These are phyloP conservation scores for Lordiphosa clarofinis DNA, from an alignment of 1,140 invertebrate species.

Conservation along the genomic window DNA sequence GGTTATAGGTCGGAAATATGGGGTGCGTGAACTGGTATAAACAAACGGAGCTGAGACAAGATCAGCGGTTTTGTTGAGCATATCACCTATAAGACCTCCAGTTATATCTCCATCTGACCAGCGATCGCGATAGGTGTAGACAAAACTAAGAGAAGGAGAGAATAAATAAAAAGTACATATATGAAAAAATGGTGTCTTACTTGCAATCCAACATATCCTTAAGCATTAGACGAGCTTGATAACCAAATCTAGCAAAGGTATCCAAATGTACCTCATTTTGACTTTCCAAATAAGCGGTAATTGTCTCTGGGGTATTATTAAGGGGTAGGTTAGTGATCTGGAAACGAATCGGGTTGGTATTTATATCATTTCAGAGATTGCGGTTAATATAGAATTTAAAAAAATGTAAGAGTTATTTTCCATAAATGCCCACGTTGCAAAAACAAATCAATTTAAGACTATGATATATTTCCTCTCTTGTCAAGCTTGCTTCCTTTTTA, in stretches of 20 bases:
- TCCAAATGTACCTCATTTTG: conserved; percentile 32
- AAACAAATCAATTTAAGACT: too few relatives aligned
- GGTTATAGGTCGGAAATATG: conserved; percentile 28
- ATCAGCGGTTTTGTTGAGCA: conserved; percentile 46
- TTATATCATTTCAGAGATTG: too few relatives aligned
- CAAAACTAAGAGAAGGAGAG: conserved; percentile 24
- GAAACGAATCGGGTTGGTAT: too few relatives aligned
- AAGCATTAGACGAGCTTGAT: conserved; percentile 31
- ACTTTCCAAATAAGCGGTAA: conserved; percentile 33
- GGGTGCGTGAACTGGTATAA: conserved; percentile 25
- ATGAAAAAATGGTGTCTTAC: conserved; percentile 3
- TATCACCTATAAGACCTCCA: conserved; percentile 58
- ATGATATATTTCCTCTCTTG: too few relatives aligned
- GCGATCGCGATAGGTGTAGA: conserved; percentile 47
- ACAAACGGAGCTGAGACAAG: conserved; percentile 40
- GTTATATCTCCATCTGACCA: conserved; percentile 54
- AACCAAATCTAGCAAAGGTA: conserved; percentile 38
- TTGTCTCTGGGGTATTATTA: conserved; percentile 10
- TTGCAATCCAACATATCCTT: conserved; percentile 59
- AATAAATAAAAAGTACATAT: neutral
- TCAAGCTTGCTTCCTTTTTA: too few relatives aligned
- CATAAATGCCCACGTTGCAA: too few relatives aligned
- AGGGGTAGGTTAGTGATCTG: conserved; percentile 42
- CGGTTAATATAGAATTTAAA: too few relatives aligned
- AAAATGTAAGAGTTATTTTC: neutral